Evolutionary conservation across 2,888 invertebrate species (phyloP).

Genomic region (Tetranychus truncatus): DNA sequence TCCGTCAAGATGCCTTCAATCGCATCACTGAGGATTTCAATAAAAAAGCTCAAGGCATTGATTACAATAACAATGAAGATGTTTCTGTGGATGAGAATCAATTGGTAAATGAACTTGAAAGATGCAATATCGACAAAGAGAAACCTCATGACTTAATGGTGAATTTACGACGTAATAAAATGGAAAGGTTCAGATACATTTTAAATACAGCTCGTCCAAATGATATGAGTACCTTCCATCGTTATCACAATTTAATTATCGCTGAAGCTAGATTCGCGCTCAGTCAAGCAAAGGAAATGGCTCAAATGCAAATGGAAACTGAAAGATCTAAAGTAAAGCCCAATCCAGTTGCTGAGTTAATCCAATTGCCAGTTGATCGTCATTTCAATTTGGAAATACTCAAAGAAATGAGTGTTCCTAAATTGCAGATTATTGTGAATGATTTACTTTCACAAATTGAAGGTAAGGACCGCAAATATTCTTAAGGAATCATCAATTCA

Average conservation of each 20-base stretch:
- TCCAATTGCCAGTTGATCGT: constrained; percentile 12
- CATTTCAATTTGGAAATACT: constrained; percentile 5
- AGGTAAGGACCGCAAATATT: constrained; percentile 33
- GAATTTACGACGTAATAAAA: not conserved
- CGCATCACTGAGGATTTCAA: not conserved
- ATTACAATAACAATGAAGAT: not conserved
- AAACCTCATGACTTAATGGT: constrained; percentile 2
- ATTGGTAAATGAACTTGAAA: not conserved
- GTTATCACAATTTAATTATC: constrained; percentile 8
- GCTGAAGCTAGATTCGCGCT: constrained; percentile 9
- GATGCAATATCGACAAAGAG: not conserved
- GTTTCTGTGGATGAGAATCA: not conserved
- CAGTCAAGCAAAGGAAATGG: constrained; percentile 67
- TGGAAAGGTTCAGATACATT: constrained; percentile 6
- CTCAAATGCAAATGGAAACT: constrained; percentile 62
- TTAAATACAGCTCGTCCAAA: constrained; percentile 2
- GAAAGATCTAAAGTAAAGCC: constrained; percentile 35
- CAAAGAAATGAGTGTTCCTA: constrained; percentile 73
- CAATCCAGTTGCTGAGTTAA: constrained; percentile 44
- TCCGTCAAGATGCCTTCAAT: constrained; percentile 2
- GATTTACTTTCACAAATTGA: constrained; percentile 85
- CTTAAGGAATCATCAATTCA: too few species aligned
- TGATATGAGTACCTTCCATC: not conserved
- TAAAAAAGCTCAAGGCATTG: not conserved
- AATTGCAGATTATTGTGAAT: constrained; percentile 80